Evolutionary conservation across 2,113 vertebrate genomes (phyloP), one percentile per base, ranked within the genome.

Genomic region (Delphinapterus leucas): DNA sequence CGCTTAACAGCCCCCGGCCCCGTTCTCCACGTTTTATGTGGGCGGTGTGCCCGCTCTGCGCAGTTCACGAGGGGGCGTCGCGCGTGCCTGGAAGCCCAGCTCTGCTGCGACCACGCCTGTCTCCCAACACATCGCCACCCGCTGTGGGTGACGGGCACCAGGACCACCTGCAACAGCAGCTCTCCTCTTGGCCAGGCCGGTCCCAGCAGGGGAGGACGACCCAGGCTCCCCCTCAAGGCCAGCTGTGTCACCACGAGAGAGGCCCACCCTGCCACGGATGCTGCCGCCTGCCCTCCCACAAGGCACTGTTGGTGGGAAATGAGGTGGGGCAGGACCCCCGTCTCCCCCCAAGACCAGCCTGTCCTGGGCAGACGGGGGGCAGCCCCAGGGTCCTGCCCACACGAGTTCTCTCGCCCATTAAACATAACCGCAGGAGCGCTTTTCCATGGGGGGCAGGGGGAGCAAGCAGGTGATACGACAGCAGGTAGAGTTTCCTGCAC

Each of bases 351-450:
- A 44, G 70, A 47, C 60, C 70, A 36, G 70, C 79, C 21, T 47
- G 25, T 49, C 70, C 60, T 36, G 18, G 28, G 47, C 68, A 20
- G 79, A 12, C 31, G 31, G 0, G 1, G 58, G 68, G 38, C 20
- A 10, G 70, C 80, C 60, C 44, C 4, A 3, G 68, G 17, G 87
- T 53, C 76, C 87, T 84, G 60, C 25, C 25, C 87, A 44, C 79
- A 53, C 0, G 0, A 76, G 25, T 11, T 1, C 80, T 58, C 67
- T 44, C 28, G 4, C 55, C 1, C 61, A 25, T 77, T 13, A 7
- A 21, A 61, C 23, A 26, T 61, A 8, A 25, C 60, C 10, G 0
- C 60, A 25, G 60, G 21, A 10, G 23, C 5, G 11, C 31, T 8
- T 17, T 80, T 36, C 55, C 55, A 1, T 9, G 10, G 5, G 60